Base-by-base conservation (phyloP, 2,797 vertebrate genomes). In the Diplodus sargus region DNA sequence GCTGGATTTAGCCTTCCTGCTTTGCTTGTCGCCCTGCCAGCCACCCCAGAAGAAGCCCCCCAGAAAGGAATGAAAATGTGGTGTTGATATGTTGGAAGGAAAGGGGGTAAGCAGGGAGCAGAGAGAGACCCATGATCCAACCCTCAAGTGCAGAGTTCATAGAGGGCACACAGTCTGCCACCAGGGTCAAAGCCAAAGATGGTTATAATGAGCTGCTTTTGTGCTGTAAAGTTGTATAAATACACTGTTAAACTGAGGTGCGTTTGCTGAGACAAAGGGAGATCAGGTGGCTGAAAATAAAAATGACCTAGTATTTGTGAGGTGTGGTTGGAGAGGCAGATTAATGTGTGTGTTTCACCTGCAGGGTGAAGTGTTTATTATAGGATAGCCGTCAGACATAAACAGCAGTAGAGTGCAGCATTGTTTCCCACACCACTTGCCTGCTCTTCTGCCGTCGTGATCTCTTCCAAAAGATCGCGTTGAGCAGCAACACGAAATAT, bases 1-100 rank as follows among this genome's bases (percentile, higher is more conserved):
- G 89, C 85, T 91, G 78, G 91, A 94, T 93, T 90, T 93, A 90
- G 89, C 78, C 87, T 91, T 91, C 86, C 88, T 94, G 94, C 91
- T 94, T 93, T 90, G 75, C 82, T 92, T 93, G 92, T 94, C 85
- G 18, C 48, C 72, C 56, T 84, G 90, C 92, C 93, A 94, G 88
- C 80, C 78, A 71, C 62, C 85, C 82, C 68, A 69, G 77, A 81
- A 87, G 72, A 8, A 34, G 30, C 78, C 90, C 88, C 85, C 82
- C 78, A 85, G 71, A 74, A 88, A 80, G 86, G 76, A 89, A 87
- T 84, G 73, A 86, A 91, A 93, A 90, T 90, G 84, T 85, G 79
- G 48, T 89, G 71, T 79, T 83, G 78, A 86, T 87, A 88, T 86
- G 64, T 85, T 77, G 69, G 84, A 78, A 62, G 56, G 25, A 68